These are phyloP conservation scores for Stegastes partitus DNA, from an alignment of 2,113 vertebrate species.

Conservation along the genomic window DNA sequence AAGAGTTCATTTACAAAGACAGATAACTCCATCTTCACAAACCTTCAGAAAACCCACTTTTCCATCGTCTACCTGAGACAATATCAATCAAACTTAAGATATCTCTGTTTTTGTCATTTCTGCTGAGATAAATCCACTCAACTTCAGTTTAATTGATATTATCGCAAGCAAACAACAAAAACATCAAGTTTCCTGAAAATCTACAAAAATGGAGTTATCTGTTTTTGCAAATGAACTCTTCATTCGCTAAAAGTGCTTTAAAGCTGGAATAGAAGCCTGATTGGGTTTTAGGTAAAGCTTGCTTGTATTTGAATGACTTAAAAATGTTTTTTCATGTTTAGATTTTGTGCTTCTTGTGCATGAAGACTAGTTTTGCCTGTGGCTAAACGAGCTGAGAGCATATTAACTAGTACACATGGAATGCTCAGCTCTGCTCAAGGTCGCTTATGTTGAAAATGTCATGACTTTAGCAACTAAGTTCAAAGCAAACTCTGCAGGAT, in stretches of 20 bases:
- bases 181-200: too few relatives aligned
- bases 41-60: too few relatives aligned
- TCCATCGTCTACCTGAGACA: too few relatives aligned
- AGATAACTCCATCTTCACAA: too few relatives aligned
- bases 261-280: background rate
- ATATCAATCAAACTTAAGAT: too few relatives aligned
- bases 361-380: background rate
- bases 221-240: too few relatives aligned
- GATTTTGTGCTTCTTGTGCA: background rate
- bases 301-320: background rate
- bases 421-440: background rate
- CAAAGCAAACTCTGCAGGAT: background rate
- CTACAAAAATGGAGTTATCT: too few relatives aligned
- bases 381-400: background rate
- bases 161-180: too few relatives aligned
- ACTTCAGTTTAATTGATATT: too few relatives aligned
- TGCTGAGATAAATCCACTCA: too few relatives aligned
- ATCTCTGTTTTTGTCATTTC: too few relatives aligned
- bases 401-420: background rate
- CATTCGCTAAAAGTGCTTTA: background rate
- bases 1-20: too few relatives aligned
- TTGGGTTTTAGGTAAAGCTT: background rate
- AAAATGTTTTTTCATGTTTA: background rate
- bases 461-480: background rate
- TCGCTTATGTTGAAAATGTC: background rate